Conservation (phyloP, 2,888 invertebrate genomes). For the Sesamia inferens region DNA sequence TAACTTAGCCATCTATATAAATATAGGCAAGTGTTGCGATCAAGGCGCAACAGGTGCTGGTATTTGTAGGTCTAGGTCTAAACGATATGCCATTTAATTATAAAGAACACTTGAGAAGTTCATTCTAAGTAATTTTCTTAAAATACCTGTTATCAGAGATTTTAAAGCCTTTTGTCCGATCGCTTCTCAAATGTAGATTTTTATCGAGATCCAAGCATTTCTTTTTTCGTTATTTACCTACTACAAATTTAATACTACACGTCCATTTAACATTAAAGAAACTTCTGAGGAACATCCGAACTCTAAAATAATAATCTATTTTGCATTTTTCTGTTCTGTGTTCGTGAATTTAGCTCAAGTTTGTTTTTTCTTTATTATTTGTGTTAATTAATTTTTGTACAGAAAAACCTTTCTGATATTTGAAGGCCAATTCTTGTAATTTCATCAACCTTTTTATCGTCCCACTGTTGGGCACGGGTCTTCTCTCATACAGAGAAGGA, state of each 20-base stretch:
- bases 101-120: background rate
- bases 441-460: no score
- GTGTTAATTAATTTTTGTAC: no score
- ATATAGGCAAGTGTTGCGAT: constrained; percentile 6
- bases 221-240: background rate
- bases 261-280: background rate
- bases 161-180: background rate
- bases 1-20: background rate
- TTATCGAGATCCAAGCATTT: no score
- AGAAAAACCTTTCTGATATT: background rate
- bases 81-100: background rate
- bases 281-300: background rate
- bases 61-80: background rate
- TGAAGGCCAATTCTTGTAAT: no score
- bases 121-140: background rate
- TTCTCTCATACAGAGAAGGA: no score
- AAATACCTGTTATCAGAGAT: background rate
- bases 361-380: background rate
- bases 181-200: no score
- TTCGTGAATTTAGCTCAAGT: background rate
- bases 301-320: background rate
- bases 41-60: background rate
- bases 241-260: background rate
- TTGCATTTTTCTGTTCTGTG: background rate
- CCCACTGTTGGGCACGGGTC: no score